Percentiles rank a stretch among this genome's conserved stretches.
phyloP scores from a whole-genome alignment of 1,140 invertebrate species.

The Listronotus bonariensis region DNA sequence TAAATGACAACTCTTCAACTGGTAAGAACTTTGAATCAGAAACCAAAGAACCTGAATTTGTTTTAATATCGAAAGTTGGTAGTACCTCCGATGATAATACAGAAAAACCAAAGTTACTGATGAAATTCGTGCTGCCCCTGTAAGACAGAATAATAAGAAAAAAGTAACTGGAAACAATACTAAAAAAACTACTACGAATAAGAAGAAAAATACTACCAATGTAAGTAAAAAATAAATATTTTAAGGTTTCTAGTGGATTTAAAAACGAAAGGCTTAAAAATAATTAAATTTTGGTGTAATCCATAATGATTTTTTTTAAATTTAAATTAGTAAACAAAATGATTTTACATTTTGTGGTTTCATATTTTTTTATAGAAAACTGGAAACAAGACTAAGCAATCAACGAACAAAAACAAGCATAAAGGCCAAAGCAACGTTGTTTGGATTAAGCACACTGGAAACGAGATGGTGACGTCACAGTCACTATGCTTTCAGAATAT shows the following conservation, averaged over 20 bases:
- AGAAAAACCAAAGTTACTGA: constrained; percentile 30
- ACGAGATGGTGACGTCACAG: constrained; percentile 76
- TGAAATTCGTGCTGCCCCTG: constrained; percentile 24
- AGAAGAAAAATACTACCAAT: constrained; percentile 52
- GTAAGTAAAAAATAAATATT: constrained; percentile 46
- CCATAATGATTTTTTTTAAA: no score
- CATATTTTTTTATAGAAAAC: constrained; percentile 2
- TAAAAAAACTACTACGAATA: constrained; percentile 59
- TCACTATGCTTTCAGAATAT: constrained; percentile 76
- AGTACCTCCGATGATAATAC: constrained; percentile 25
- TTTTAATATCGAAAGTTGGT: constrained; percentile 51
- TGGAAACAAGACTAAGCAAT: constrained; percentile 28
- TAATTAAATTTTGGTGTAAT: no score
- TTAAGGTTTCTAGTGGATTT: neutral
- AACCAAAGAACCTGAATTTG: constrained; percentile 44
- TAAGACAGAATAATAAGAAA: constrained; percentile 52
- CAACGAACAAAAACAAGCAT: constrained; percentile 58
- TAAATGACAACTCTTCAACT: neutral
- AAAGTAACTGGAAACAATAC: constrained; percentile 48
- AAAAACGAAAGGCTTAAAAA: no score
- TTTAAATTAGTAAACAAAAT: no score
- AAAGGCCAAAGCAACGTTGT: constrained; percentile 76
- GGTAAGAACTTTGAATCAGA: neutral
- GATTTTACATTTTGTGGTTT: no score
- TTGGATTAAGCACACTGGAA: constrained; percentile 75